Evolutionary conservation across 2,113 vertebrate species (phyloP), one percentile per base, ranked within the genome.

Genomic region (Elaphurus davidianus): DNA sequence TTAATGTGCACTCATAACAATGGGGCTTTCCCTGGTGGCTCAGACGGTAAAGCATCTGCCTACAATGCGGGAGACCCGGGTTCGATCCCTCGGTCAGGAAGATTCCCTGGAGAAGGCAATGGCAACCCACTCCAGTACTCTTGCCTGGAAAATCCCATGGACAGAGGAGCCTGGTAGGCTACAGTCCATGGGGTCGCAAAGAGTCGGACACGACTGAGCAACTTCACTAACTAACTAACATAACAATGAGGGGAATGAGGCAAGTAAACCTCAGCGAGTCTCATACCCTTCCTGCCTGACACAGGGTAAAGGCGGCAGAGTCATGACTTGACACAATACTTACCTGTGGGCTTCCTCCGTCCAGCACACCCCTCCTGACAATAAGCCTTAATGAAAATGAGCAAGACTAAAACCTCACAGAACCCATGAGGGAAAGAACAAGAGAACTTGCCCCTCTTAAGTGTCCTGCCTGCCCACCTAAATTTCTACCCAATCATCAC

Each of bases 331-430:
- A 40, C 5, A 12, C 57, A 25, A 84, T 7, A 59, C 2, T 60
- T 7, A 30, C 25, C 15, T 23, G 40, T 0, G 7, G 54, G 23
- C 57, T 16, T 2, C 1, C 12, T 54, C 50, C 16, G 2, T 45
- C 2, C 33, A 55, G 9, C 19, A 81, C 4, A 11, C 33, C 28
- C 21, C 50, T 33, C n/a, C 25, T 23, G 7, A 27, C 25, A 23
- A 83, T 71, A 23, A 87, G 52, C 7, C 27, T 14, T 59, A 40
- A 28, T 8, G 12, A 85, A 59, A 86, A 55, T 2, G 2, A 84
- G 47, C 28, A 76, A 84, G 25, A 85, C 6, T n/a, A 13, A 91
- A 81, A 74, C 40, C 27, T 94, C 60, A 67, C 1, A 84, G 25
- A 43, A 81, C 1, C 21, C 21, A 79, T 40, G 3, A 28, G 5